A percentile compares a stretch with the other conserved stretches of the same genome.
These are phyloP conservation scores for Capitulum mitella DNA, from an alignment of 2,888 invertebrate species.

Conservation along the genomic window DNA sequence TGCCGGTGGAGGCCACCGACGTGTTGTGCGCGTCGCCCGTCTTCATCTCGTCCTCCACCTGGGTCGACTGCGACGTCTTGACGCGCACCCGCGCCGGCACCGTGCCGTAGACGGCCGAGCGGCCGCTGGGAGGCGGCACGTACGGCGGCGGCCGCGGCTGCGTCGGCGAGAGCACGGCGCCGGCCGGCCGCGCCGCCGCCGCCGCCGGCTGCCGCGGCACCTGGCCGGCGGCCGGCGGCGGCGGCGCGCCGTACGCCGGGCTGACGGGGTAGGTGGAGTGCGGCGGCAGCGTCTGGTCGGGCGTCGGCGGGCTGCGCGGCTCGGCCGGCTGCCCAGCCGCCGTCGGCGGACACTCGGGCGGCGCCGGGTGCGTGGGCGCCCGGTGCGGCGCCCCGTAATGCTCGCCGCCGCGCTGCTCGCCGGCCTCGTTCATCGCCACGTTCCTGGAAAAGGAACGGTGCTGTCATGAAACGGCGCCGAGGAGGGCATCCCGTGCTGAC, in stretches of 20 bases:
- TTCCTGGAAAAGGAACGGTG: background rate
- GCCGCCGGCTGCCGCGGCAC: background rate
- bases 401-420: background rate
- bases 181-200: background rate
- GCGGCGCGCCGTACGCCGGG: background rate
- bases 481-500: no score
- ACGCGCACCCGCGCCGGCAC: background rate
- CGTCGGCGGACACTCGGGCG: background rate
- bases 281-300: background rate
- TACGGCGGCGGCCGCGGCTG: constrained; percentile 2
- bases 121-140: background rate
- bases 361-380: constrained; percentile 3
- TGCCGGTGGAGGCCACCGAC: background rate
- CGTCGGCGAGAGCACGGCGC: background rate
- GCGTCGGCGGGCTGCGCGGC: background rate
- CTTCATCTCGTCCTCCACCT: background rate
- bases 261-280: constrained; percentile 17
- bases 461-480: no score
- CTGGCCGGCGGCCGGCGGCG: background rate
- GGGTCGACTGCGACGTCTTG: background rate
- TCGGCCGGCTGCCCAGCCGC: background rate
- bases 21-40: background rate
- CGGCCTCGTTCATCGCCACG: background rate
- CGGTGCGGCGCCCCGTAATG: background rate
- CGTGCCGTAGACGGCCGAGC: background rate